Base-by-base conservation (phyloP, 2,797 vertebrate genomes). In the Hafferia zeledoni region DNA sequence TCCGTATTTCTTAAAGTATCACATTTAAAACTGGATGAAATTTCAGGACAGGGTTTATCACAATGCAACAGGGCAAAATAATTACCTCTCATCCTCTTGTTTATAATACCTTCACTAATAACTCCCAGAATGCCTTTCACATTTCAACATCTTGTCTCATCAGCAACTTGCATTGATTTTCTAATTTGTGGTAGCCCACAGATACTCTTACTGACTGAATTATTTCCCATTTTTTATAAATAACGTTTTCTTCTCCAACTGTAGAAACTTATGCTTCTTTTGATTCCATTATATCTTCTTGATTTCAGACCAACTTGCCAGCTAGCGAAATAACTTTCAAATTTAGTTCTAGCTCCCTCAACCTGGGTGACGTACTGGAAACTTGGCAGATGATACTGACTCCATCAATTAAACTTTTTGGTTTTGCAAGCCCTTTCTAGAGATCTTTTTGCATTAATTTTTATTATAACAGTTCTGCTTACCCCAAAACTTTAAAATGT, bases 101-200 rank as follows among this genome's bases (percentile, higher is more conserved):
- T 75, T 16, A 72, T 47, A 91, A 47, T 79, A 90, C 18, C 56
- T 72, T 87, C 79, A 56, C 39, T 53, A 90, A 90, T 28, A 52
- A 83, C 22, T 94, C 47, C 55, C 70, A 87, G 52, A 93, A 91
- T 18, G 19, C 8, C 44, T 68, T 91, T 79, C 18, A 31, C 30
- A 56, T 84, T 93, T 87, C 77, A 82, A 70, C 56, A 52, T 83
- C 86, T 86, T 90, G 23, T 57, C 86, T 82, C 74, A 82, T 77
- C 5, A 3, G 77, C 13, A 1, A 55, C 44, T 83, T 4, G 1
- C 4, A 3, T 82, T 92, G 17, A 11, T 82, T 83, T 96, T 82
- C 59, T 83, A 55, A 49, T 76, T 88, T 88, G 87, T 2, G 3
- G 64, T 65, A 93, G 84, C 47, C 81, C 56, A 82, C 64, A 79